phyloP scores from a whole-genome alignment of 2,113 vertebrate species.

The Clarias magur region DNA sequence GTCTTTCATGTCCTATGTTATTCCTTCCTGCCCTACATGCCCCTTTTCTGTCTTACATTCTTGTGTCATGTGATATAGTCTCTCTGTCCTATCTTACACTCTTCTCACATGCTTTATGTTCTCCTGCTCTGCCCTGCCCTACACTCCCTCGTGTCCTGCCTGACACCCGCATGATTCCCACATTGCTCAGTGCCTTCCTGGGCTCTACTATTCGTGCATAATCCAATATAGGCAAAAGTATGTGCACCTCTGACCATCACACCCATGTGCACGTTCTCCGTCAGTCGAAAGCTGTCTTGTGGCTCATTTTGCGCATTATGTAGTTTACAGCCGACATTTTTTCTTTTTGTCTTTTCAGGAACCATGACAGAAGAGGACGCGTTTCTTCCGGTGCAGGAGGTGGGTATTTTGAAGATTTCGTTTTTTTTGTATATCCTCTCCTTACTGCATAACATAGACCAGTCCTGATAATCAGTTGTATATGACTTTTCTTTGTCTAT shows the following conservation, averaged over 20 bases:
- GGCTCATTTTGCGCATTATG: neutral
- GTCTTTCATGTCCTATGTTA: neutral
- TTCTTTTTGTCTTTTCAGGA: constrained; percentile 20
- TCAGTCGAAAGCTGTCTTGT: neutral
- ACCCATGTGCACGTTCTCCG: neutral
- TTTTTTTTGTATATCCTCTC: neutral
- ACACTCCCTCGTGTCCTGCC: neutral
- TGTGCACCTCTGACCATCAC: neutral
- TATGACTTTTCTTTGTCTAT: neutral
- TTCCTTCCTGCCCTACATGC: neutral
- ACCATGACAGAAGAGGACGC: constrained; percentile 52
- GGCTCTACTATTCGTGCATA: neutral
- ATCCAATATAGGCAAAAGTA: neutral
- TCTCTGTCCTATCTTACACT: neutral
- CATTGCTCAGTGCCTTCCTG: neutral
- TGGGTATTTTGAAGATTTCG: neutral
- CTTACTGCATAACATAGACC: neutral
- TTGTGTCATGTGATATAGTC: neutral
- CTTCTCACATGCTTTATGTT: no score
- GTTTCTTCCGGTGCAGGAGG: constrained; percentile 39
- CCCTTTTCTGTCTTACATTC: neutral
- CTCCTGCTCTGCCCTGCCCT: neutral
- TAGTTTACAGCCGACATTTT: neutral
- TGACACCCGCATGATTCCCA: neutral
- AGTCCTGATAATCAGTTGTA: neutral